Evolutionary conservation across 2,113 vertebrate genomes (phyloP).

Genomic region (Passer montanus): DNA sequence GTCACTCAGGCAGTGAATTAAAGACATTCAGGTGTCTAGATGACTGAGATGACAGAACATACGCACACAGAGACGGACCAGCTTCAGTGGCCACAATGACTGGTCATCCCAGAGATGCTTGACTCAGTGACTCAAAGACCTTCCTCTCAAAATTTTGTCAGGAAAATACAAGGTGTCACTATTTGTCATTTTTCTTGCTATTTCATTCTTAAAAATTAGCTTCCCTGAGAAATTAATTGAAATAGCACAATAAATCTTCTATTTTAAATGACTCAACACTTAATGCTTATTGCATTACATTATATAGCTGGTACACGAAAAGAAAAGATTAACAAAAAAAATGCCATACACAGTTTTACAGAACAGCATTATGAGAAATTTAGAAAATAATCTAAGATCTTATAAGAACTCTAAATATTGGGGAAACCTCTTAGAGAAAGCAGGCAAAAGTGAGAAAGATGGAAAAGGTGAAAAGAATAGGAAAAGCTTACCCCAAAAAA

Average conservation of each 20-base stretch:
- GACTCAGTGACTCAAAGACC: neutral
- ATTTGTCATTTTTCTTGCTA: neutral
- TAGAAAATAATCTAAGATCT: neutral
- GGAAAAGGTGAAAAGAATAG: neutral
- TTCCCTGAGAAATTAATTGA: neutral
- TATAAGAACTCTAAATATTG: neutral
- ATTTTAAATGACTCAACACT: neutral
- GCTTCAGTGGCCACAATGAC: neutral
- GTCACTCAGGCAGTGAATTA: neutral
- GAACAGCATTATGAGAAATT: neutral
- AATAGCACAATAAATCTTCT: neutral
- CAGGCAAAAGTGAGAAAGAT: neutral
- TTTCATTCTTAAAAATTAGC: neutral
- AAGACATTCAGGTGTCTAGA: neutral
- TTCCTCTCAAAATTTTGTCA: neutral
- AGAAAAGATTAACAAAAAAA: neutral
- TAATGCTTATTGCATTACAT: neutral
- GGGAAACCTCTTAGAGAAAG: neutral
- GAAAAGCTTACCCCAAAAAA: slow-evolving; percentile 7
- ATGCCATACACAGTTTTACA: neutral
- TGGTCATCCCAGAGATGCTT: neutral
- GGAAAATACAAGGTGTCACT: neutral
- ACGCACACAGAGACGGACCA: neutral
- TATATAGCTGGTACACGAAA: neutral
- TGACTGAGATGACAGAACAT: neutral